A percentile compares a stretch with the other conserved stretches of the same genome.
These are phyloP conservation scores for Tamandua tetradactyla DNA, from an alignment of 2,797 vertebrate genomes.

Conservation along the genomic window DNA sequence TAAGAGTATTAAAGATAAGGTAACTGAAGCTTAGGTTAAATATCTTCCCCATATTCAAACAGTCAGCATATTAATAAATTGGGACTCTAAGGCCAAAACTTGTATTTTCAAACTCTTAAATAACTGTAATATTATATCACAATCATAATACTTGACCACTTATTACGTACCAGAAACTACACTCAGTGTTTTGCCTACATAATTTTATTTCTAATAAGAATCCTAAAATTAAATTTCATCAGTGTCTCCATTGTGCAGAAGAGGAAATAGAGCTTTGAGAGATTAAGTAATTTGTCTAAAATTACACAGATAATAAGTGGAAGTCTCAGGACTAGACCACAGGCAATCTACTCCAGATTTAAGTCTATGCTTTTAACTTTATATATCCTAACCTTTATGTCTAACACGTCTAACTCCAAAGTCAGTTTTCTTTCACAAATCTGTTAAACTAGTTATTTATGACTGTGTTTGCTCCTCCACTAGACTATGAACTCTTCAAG, in stretches of 20 bases:
- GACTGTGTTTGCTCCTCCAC: background rate
- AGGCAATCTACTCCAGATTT: background rate
- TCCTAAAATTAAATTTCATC: background rate
- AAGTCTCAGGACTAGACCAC: background rate
- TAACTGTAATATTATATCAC: background rate
- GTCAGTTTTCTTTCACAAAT: slow-evolving; percentile 9
- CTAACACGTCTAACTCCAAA: background rate
- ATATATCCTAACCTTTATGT: background rate
- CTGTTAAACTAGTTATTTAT: background rate
- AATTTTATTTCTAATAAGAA: slow-evolving; percentile 46
- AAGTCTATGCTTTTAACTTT: background rate
- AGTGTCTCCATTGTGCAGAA: background rate
- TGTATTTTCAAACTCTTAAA: background rate
- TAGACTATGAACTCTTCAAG: background rate
- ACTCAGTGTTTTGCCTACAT: background rate
- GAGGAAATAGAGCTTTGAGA: background rate
- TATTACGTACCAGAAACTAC: background rate
- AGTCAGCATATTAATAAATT: background rate
- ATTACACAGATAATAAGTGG: background rate
- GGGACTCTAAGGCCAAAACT: background rate
- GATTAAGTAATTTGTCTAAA: background rate
- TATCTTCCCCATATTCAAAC: background rate
- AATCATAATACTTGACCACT: background rate
- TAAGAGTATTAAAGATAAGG: background rate
- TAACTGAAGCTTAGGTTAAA: slow-evolving; percentile 42